A percentile compares a stretch with the other conserved stretches of the same genome.
Conservation (phyloP, 2,888 invertebrate species). For the Diarsia rubi region DNA sequence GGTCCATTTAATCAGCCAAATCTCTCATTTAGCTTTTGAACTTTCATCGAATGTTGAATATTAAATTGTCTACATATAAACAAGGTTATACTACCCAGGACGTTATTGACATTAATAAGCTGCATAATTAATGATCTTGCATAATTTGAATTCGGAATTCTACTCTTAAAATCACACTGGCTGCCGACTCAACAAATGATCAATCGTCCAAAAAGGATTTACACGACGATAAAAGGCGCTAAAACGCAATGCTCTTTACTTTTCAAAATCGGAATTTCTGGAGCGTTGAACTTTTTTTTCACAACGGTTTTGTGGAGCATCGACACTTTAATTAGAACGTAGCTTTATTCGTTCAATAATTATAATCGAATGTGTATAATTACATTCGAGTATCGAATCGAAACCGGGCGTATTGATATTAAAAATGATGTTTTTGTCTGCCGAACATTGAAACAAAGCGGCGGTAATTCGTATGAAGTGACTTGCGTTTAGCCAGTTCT, state of each 20-base stretch:
- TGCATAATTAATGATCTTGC: slow-evolving; percentile 43
- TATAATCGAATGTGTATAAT: slow-evolving; percentile 81
- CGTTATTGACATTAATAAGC: slow-evolving; percentile 47
- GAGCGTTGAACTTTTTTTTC: slow-evolving; percentile 63
- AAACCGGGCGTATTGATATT: slow-evolving; percentile 80
- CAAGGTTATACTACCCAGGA: slow-evolving; percentile 22
- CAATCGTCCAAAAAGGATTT: slow-evolving; percentile 60
- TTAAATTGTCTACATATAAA: slow-evolving; percentile 5
- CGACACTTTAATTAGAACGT: slow-evolving; percentile 84
- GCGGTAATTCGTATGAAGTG: slow-evolving; percentile 89
- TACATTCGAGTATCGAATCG: slow-evolving; percentile 81
- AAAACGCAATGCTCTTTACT: slow-evolving; percentile 66
- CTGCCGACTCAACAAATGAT: slow-evolving; percentile 31
- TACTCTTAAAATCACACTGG: slow-evolving; percentile 33
- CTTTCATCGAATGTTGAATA: not conserved
- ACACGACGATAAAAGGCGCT: slow-evolving; percentile 63
- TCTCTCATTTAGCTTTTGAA: slow-evolving; percentile 18
- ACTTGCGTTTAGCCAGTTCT: slow-evolving; percentile 85
- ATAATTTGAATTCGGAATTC: slow-evolving; percentile 52
- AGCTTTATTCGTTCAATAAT: slow-evolving; percentile 76
- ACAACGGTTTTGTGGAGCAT: slow-evolving; percentile 69
- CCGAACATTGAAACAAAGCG: slow-evolving; percentile 86
- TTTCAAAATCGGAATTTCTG: slow-evolving; percentile 70
- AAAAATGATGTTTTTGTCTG: slow-evolving; percentile 85
- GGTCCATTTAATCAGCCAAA: slow-evolving; percentile 22